Evolutionary conservation across 2,797 vertebrate species (phyloP).

Genomic region (Thalassophryne amazonica): DNA sequence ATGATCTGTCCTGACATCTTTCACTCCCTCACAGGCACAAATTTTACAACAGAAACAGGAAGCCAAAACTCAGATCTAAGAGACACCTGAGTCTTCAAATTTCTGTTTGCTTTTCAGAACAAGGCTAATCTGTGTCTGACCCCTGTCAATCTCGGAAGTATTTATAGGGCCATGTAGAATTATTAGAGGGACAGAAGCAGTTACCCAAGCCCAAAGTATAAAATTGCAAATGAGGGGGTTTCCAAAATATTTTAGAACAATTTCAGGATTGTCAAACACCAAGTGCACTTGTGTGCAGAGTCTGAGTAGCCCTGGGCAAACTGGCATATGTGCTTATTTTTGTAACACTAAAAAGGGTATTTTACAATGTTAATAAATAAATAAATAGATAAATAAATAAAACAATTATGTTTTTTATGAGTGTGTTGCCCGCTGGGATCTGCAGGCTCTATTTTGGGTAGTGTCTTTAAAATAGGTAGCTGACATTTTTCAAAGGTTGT

Average conservation of each 20-base stretch:
- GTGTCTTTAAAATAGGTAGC: no score
- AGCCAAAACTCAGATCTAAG: conserved; percentile 2
- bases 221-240: conserved; percentile 1
- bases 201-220: background rate
- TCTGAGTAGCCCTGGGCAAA: no score
- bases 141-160: conserved; percentile 10
- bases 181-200: background rate
- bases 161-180: conserved; percentile 16
- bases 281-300: no score
- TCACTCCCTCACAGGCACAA: conserved; percentile 15
- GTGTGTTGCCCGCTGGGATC: no score
- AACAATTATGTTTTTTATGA: no score
- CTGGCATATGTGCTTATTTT: no score
- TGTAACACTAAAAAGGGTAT: no score
- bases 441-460: no score
- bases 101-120: conserved; percentile 7
- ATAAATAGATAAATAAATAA: no score
- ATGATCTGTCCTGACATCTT: conserved; percentile 9
- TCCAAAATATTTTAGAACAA: conserved; percentile 8
- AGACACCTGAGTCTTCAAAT: conserved; percentile 5
- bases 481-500: no score
- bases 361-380: no score
- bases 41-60: conserved; percentile 8
- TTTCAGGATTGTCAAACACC: background rate
- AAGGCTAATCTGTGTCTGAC: conserved; percentile 16